Conservation (phyloP, 2,113 vertebrate species). For the Paralichthys olivaceus region DNA sequence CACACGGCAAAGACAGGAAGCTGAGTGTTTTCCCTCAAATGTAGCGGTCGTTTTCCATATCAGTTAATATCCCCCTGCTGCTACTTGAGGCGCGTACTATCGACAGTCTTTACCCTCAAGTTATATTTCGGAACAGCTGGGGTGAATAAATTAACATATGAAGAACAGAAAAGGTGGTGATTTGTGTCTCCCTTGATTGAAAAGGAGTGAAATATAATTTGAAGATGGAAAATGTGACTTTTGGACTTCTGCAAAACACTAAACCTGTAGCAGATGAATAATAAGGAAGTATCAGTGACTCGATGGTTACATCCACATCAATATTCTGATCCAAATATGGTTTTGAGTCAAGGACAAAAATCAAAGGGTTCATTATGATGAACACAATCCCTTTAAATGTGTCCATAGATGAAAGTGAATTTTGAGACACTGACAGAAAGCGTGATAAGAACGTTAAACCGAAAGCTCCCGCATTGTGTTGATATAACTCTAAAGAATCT, state of each 20-base stretch:
- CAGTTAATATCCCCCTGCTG: conserved; percentile 58
- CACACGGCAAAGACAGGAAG: conserved; percentile 69
- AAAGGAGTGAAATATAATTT: conserved; percentile 9
- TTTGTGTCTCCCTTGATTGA: conserved; percentile 27
- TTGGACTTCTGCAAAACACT: conserved; percentile 4
- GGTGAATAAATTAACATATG: conserved; percentile 57
- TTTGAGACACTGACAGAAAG: background rate
- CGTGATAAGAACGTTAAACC: background rate
- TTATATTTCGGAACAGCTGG: conserved; percentile 43
- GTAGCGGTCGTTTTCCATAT: conserved; percentile 61
- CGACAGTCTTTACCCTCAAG: conserved; percentile 49
- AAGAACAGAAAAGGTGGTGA: conserved; percentile 38
- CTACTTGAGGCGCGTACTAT: conserved; percentile 35
- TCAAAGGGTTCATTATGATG: conserved; percentile 4
- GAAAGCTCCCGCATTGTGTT: conserved; percentile 12
- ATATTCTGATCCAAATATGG: background rate
- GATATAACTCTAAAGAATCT: background rate
- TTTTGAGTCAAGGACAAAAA: background rate
- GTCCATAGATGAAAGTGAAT: conserved; percentile 11
- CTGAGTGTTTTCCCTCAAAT: conserved; percentile 63
- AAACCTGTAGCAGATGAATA: background rate
- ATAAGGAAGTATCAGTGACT: background rate
- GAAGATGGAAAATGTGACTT: conserved; percentile 29
- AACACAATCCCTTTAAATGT: background rate
- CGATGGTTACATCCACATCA: background rate